Percentiles rank a stretch among this genome's conserved stretches.
These are phyloP conservation scores for Omphaloscelis lunosa DNA, from an alignment of 2,888 invertebrate genomes.

Conservation along the genomic window DNA sequence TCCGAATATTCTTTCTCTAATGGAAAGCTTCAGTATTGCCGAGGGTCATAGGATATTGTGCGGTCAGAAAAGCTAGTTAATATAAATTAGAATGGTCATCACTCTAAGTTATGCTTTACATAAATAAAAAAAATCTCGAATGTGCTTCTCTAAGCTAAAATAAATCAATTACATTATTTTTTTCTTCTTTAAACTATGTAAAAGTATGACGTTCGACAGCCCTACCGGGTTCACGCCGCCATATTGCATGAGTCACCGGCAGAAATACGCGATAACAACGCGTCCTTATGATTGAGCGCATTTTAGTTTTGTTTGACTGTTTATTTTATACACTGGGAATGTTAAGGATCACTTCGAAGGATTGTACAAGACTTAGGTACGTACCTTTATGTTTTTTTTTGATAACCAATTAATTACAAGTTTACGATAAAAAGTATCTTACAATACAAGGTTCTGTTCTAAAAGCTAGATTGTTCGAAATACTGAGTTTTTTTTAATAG, in stretches of 20 bases:
- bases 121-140: neutral
- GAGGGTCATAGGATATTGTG: neutral
- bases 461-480: neutral
- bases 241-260: slow-evolving; percentile 69
- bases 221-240: slow-evolving; percentile 41
- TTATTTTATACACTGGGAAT: slow-evolving; percentile 19
- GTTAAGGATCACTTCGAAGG: neutral
- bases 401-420: neutral
- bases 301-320: slow-evolving; percentile 33
- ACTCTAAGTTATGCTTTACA: neutral
- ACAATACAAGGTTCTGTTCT: neutral
- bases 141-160: neutral
- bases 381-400: neutral
- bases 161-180: neutral
- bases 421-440: neutral
- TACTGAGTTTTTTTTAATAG: neutral
- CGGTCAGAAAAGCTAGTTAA: too few relatives aligned
- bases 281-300: slow-evolving; percentile 51
- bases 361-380: neutral
- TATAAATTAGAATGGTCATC: neutral
- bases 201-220: slow-evolving; percentile 20
- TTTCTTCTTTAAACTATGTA: neutral
- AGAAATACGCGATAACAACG: slow-evolving; percentile 70
- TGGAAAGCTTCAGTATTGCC: neutral
- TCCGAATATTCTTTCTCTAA: neutral